Base-by-base conservation (phyloP, 2,797 vertebrate genomes). In the Acropternis orthonyx region DNA sequence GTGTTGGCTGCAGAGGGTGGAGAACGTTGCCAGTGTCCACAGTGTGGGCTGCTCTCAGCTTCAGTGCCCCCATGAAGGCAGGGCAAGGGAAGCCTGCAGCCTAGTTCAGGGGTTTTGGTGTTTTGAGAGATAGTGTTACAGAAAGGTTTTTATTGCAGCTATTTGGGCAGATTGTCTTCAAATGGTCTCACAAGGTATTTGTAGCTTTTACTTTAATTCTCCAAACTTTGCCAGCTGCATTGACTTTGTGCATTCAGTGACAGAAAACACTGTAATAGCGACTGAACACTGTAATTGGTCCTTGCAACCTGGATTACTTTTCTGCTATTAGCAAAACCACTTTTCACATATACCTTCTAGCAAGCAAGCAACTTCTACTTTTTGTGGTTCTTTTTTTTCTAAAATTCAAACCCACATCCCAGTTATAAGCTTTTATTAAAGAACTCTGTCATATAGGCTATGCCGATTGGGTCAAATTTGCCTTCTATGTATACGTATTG, bases 1-100 rank as follows among this genome's bases (percentile, higher is more conserved):
- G 3, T 24, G n/a, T 6, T 17, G 32, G 59, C 75, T 37, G 39
- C 39, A 59, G 67, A 49, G 43, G 58, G 36, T 56, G 21, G 18
- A 63, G 19, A 30, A 11, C 2, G 1, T 37, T 27, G 21, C 3
- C 4, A 1, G 12, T 6, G 19, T 6, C 18, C 15, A 7, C 36
- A 67, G 72, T 6, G 1, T 1, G 16, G 67, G 49, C 27, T 55
- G 59, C 58, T 59, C 24, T 32, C 49, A 1, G 7, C 51, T 27
- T 20, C 5, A 3, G 7, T 22, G 55, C 30, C 67, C 30, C 67
- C 28, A 13, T 0, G 0, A 14, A 30, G 20, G 49, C 41, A 1
- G 1, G 7, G 16, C 2, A 3, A 36, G 51, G 56, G 12, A 52
- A 7, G 5, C 48, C 66, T 36, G 71, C 43, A 66, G 63, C 34